Conservation (phyloP, 2,888 invertebrate species). For the Bellardia pandia region DNA sequence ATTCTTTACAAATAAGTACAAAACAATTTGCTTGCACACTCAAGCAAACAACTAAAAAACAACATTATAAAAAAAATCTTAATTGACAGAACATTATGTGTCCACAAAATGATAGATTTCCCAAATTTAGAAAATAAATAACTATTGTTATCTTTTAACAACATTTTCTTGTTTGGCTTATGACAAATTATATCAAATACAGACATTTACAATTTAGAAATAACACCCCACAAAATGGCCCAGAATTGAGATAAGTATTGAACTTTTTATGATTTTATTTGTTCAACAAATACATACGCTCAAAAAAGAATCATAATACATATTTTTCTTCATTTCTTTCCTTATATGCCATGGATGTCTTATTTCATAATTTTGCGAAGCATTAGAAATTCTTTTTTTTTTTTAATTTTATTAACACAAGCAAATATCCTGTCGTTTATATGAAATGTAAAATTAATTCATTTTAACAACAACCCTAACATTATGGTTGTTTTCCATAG, state of each 20-base stretch:
- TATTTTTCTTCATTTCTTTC: too few species aligned
- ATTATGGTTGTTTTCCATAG: too few species aligned
- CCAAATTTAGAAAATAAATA: conserved; percentile 41
- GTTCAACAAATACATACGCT: not conserved
- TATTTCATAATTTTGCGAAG: too few species aligned
- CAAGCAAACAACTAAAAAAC: too few species aligned
- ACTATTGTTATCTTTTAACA: not conserved
- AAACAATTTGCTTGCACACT: too few species aligned
- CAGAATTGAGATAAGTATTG: not conserved
- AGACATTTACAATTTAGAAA: not conserved
- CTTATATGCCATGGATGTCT: too few species aligned
- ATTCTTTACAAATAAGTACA: not conserved
- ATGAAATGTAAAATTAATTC: too few species aligned
- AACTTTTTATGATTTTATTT: not conserved
- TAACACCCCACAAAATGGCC: not conserved
- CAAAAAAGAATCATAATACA: too few species aligned
- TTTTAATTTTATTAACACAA: too few species aligned
- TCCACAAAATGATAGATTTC: not conserved
- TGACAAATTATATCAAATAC: conserved; percentile 6
- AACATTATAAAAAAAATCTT: not conserved
- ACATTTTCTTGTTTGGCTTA: not conserved
- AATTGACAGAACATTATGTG: not conserved
- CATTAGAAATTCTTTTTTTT: too few species aligned
- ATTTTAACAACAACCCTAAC: too few species aligned
- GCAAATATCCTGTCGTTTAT: too few species aligned